These are phyloP conservation scores for Lepeophtheirus nordmannii DNA, from an alignment of 2,888 invertebrate genomes.

Conservation along the genomic window DNA sequence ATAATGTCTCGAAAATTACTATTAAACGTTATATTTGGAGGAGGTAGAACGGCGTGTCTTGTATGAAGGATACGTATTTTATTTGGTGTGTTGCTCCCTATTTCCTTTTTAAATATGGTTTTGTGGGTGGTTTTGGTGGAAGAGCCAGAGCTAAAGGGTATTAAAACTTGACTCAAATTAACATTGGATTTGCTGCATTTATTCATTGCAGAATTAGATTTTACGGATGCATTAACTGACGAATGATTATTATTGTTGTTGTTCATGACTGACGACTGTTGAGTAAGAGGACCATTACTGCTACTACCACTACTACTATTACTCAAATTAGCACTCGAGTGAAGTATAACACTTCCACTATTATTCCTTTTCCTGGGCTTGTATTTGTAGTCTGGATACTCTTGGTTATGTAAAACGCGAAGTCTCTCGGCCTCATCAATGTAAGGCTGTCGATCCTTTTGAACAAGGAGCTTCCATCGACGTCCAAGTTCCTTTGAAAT, in stretches of 20 bases:
- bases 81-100: not conserved
- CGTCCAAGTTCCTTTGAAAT: constrained; percentile 68
- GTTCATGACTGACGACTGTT: not conserved
- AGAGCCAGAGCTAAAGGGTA: not conserved
- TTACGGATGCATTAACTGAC: no score
- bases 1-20: constrained; percentile 1
- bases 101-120: not conserved
- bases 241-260: not conserved
- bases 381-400: constrained; percentile 42
- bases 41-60: not conserved
- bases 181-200: not conserved
- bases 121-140: not conserved
- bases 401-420: constrained; percentile 39
- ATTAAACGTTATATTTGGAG: not conserved
- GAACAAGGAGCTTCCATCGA: constrained; percentile 28
- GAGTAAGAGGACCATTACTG: not conserved
- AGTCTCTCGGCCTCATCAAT: constrained; percentile 39
- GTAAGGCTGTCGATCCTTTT: constrained; percentile 36
- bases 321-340: not conserved
- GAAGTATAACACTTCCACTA: not conserved
- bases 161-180: not conserved
- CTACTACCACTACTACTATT: not conserved
- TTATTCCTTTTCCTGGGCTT: constrained; percentile 33
- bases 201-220: not conserved
- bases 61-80: constrained; percentile 1